Evolutionary conservation across 2,888 invertebrate species (phyloP).

Genomic region (Arge pagana): DNA sequence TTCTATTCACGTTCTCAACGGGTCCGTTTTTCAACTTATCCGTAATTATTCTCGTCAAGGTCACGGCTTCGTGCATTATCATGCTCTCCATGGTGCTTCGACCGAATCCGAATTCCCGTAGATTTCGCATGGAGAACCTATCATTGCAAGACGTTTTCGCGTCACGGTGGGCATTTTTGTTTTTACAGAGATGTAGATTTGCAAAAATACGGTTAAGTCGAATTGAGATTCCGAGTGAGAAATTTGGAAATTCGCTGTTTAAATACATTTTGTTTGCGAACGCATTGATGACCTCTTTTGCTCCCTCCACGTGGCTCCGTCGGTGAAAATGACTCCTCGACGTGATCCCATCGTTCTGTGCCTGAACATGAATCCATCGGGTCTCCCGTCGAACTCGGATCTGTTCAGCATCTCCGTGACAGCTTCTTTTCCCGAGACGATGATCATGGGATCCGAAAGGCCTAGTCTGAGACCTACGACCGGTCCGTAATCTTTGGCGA

Average conservation of each 20-base stretch:
- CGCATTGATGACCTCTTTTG: conserved; percentile 60
- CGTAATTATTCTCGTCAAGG: conserved; percentile 61
- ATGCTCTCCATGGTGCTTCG: conserved; percentile 67
- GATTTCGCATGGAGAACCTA: conserved; percentile 67
- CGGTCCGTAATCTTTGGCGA: conserved; percentile 67
- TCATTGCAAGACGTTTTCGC: no score
- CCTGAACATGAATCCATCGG: conserved; percentile 69
- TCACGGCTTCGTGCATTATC: conserved; percentile 64
- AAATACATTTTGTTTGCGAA: no score
- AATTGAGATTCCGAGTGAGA: no score
- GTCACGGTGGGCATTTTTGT: no score
- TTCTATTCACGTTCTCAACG: conserved; percentile 58
- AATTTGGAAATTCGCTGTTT: no score
- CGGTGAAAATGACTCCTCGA: conserved; percentile 71
- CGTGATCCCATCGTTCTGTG: conserved; percentile 68
- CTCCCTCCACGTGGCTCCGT: conserved; percentile 69
- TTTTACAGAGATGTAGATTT: no score
- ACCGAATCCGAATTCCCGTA: conserved; percentile 70
- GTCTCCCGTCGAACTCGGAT: conserved; percentile 72
- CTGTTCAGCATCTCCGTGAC: conserved; percentile 66
- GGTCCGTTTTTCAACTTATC: conserved; percentile 50
- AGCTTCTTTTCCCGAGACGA: conserved; percentile 68
- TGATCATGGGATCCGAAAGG: conserved; percentile 61
- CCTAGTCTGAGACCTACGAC: conserved; percentile 70
- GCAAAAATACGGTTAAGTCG: no score